Conservation (phyloP, 2,113 vertebrate genomes). For the Onychorhynchus coronatus region DNA sequence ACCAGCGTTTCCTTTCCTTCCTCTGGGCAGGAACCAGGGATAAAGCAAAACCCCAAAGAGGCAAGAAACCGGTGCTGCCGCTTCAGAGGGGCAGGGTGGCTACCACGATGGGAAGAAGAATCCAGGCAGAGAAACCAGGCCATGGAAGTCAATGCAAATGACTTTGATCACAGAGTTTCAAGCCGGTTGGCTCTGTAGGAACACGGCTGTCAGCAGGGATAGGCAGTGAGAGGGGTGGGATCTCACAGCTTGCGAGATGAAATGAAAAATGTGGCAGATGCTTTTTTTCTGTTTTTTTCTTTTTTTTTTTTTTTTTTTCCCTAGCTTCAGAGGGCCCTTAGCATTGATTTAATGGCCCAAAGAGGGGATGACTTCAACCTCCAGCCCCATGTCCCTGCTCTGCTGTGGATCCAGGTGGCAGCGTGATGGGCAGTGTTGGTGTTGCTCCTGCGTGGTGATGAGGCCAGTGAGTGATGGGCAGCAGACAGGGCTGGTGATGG, state of each 20-base stretch:
- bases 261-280: conserved; percentile 6
- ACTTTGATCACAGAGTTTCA: background rate
- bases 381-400: background rate
- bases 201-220: conserved; percentile 21
- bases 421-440: rapidly evolving
- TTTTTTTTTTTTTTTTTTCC: background rate
- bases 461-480: background rate
- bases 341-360: background rate
- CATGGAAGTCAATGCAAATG: conserved; percentile 46
- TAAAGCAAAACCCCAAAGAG: background rate
- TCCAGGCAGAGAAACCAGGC: conserved; percentile 36
- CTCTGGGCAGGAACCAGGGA: background rate
- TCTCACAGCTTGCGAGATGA: conserved; percentile 24
- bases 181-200: conserved; percentile 56
- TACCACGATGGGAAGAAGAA: background rate
- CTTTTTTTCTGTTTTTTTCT: background rate
- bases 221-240: conserved; percentile 42
- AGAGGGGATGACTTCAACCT: background rate
- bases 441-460: rapidly evolving
- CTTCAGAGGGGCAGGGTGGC: background rate
- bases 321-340: background rate
- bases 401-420: background rate
- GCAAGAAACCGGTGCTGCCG: rapidly evolving
- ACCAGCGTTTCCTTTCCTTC: background rate
- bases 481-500: background rate